A percentile compares a stretch with the other conserved stretches of the same genome.
These are phyloP conservation scores for Smutsia gigantea DNA, from an alignment of 2,797 vertebrate species.

Conservation along the genomic window DNA sequence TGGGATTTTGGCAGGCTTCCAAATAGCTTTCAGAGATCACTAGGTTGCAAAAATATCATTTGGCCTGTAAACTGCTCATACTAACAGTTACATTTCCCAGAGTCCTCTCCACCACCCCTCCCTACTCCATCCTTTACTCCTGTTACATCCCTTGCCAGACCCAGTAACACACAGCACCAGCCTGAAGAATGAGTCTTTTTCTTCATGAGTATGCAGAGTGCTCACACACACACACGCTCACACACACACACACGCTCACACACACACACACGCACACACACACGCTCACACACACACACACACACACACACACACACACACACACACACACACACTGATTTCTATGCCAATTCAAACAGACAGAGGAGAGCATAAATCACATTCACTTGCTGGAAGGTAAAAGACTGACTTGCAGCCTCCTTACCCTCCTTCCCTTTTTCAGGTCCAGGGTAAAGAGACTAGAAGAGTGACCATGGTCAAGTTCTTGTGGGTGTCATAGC, in stretches of 20 bases:
- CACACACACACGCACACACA: background rate
- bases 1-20: conserved; percentile 39
- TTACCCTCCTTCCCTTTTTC: background rate
- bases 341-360: background rate
- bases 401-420: background rate
- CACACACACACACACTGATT: background rate
- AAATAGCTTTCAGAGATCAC: conserved; percentile 51
- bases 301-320: background rate
- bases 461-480: background rate
- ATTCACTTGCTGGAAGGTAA: background rate
- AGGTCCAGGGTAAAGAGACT: background rate
- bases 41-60: conserved; percentile 21
- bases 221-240: background rate
- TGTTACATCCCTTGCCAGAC: background rate
- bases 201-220: background rate
- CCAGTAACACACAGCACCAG: background rate
- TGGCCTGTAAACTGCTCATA: background rate
- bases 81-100: background rate
- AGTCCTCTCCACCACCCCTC: background rate
- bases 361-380: background rate
- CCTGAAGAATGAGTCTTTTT: background rate
- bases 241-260: background rate
- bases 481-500: background rate
- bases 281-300: background rate
- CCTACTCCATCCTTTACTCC: background rate